Percentiles rank a stretch among this genome's conserved stretches.
Evolutionary conservation across 2,888 invertebrate genomes (phyloP).

Genomic region (Synergus laeviventris): DNA sequence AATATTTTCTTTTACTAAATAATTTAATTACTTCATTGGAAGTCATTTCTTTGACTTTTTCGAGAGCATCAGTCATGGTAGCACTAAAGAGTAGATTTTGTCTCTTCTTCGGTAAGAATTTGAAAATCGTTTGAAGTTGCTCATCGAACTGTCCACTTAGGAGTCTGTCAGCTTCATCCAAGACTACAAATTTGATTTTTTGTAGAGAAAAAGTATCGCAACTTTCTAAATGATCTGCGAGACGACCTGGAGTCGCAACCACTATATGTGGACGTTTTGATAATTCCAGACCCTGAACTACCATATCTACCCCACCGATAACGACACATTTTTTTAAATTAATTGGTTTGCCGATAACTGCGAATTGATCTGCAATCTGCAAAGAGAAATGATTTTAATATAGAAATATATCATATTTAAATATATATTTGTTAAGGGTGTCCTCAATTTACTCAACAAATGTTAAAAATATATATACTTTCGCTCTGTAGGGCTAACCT

Average conservation of each 20-base stretch:
- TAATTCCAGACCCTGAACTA: slow-evolving; percentile 90
- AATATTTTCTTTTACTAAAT: background rate
- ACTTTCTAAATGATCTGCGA: slow-evolving; percentile 94
- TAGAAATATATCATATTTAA: background rate
- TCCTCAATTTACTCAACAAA: background rate
- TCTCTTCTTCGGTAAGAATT: slow-evolving; percentile 84
- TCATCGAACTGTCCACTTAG: slow-evolving; percentile 89
- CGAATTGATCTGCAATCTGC: slow-evolving; percentile 96
- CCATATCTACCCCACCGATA: slow-evolving; percentile 97
- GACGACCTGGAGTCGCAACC: slow-evolving; percentile 96
- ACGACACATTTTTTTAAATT: slow-evolving; percentile 90
- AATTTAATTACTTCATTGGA: slow-evolving; percentile 79
- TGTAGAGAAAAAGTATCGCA: slow-evolving; percentile 89
- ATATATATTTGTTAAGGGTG: background rate
- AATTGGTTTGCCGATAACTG: slow-evolving; percentile 92
- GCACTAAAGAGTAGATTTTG: slow-evolving; percentile 97
- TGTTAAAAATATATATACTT: background rate
- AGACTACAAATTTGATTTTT: slow-evolving; percentile 89
- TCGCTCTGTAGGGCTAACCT: background rate
- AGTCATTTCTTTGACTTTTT: slow-evolving; percentile 81
- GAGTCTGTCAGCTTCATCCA: slow-evolving; percentile 97
- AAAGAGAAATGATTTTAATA: slow-evolving; percentile 21
- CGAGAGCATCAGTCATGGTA: slow-evolving; percentile 91
- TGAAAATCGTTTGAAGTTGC: slow-evolving; percentile 88
- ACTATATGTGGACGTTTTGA: slow-evolving; percentile 93